Evolutionary conservation across 1,140 invertebrate genomes (phyloP).

Genomic region (Coptotermes formosanus): DNA sequence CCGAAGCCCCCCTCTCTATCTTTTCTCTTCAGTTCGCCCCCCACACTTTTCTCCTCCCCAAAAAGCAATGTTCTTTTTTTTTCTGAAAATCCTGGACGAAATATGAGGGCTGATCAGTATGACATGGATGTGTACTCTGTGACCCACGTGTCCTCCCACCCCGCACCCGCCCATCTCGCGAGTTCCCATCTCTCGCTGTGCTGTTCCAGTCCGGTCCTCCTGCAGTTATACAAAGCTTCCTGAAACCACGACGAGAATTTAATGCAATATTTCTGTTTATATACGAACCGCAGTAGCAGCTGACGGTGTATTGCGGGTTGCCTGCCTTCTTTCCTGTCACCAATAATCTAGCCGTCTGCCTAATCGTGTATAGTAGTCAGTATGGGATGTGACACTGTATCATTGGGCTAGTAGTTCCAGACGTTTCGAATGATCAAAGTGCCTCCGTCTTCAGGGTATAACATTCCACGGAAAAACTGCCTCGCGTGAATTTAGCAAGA

Average conservation of each 20-base stretch:
- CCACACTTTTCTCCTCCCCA: not conserved
- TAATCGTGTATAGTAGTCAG: not conserved
- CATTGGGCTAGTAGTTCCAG: too few species aligned
- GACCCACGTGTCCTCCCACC: too few species aligned
- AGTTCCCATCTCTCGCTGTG: not conserved
- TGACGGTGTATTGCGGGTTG: not conserved
- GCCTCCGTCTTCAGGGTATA: too few species aligned
- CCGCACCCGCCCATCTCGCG: too few species aligned
- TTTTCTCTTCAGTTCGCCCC: not conserved
- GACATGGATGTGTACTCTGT: slow-evolving; percentile 10
- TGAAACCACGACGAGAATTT: slow-evolving; percentile 18
- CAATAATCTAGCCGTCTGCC: not conserved
- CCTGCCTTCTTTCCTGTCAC: not conserved
- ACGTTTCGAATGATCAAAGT: too few species aligned
- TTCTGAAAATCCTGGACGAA: slow-evolving; percentile 16
- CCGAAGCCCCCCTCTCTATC: too few species aligned
- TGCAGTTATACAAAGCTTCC: not conserved
- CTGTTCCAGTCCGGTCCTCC: not conserved
- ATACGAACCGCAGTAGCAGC: not conserved
- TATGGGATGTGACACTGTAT: too few species aligned
- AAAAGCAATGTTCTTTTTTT: slow-evolving; percentile 11
- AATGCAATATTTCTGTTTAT: slow-evolving; percentile 19
- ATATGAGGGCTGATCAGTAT: slow-evolving; percentile 18
- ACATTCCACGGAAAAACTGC: too few species aligned
- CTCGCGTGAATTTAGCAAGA: too few species aligned